Evolutionary conservation across 1,140 invertebrate genomes (phyloP).

Genomic region (Eurosta solidaginis): DNA sequence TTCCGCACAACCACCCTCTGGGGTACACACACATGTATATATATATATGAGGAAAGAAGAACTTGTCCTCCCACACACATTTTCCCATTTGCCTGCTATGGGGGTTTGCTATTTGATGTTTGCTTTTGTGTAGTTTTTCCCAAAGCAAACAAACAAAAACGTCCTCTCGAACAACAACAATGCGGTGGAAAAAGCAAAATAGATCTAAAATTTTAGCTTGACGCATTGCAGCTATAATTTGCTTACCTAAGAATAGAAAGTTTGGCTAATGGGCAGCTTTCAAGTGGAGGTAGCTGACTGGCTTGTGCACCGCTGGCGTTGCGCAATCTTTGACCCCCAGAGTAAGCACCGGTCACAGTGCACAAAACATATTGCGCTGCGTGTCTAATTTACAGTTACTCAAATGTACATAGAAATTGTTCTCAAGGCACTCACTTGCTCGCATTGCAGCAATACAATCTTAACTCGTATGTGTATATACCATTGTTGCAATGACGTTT

Average conservation of each 20-base stretch:
- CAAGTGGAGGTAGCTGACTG: neutral
- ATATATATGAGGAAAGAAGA: too few relatives aligned
- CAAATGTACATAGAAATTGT: neutral
- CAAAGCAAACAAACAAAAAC: neutral
- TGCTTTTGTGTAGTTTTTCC: neutral
- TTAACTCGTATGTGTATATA: neutral
- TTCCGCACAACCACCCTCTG: slow-evolving; percentile 45
- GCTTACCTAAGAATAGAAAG: slow-evolving; percentile 1
- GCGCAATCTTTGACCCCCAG: slow-evolving; percentile 1
- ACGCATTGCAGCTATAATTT: slow-evolving; percentile 8
- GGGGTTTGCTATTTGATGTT: neutral
- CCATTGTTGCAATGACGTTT: neutral
- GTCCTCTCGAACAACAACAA: neutral
- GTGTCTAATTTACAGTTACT: neutral
- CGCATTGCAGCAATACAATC: neutral
- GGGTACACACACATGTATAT: slow-evolving; percentile 19
- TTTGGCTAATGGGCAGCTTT: neutral
- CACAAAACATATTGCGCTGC: neutral
- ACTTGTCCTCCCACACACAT: neutral
- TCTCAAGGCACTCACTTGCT: neutral
- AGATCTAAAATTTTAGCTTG: neutral
- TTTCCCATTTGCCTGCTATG: neutral
- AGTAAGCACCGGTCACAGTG: too few relatives aligned
- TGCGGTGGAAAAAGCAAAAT: slow-evolving; percentile 9
- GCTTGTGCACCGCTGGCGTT: neutral